phyloP scores from a whole-genome alignment of 2,113 vertebrate genomes.

The Pygoscelis antarcticus region DNA sequence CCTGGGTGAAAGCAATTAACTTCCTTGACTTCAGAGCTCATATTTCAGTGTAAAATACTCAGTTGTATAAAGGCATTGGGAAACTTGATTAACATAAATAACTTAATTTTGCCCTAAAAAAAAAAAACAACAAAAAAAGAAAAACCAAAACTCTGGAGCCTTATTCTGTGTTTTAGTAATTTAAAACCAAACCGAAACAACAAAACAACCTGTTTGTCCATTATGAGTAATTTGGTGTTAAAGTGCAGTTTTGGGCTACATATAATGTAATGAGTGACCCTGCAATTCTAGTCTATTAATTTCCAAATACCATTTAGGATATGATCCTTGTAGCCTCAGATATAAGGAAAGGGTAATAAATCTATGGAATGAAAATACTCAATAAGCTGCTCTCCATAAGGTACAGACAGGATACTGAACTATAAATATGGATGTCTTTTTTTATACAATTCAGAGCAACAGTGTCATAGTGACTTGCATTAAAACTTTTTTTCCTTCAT shows the following conservation, averaged over 20 bases:
- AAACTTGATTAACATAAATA: background rate
- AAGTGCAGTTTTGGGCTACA: background rate
- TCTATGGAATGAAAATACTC: background rate
- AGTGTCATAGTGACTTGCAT: background rate
- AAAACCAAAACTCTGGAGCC: background rate
- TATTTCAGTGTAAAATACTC: background rate
- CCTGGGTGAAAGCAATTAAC: background rate
- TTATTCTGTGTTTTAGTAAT: background rate
- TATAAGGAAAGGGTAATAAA: background rate
- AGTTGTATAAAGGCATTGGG: background rate
- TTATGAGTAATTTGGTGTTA: background rate
- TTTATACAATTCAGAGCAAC: background rate
- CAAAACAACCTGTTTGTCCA: background rate
- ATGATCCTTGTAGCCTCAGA: background rate
- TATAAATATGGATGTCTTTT: background rate
- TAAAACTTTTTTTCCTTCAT: background rate
- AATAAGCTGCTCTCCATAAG: background rate
- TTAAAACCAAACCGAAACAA: background rate
- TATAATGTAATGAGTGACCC: background rate
- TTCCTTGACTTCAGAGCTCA: background rate
- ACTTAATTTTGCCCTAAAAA: background rate
- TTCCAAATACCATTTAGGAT: conserved; percentile 5
- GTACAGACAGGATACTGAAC: background rate
- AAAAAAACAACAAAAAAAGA: background rate
- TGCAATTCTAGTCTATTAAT: conserved; percentile 23